Base-by-base conservation (phyloP, 1,140 invertebrate species). In the Leguminivora glycinivorella region DNA sequence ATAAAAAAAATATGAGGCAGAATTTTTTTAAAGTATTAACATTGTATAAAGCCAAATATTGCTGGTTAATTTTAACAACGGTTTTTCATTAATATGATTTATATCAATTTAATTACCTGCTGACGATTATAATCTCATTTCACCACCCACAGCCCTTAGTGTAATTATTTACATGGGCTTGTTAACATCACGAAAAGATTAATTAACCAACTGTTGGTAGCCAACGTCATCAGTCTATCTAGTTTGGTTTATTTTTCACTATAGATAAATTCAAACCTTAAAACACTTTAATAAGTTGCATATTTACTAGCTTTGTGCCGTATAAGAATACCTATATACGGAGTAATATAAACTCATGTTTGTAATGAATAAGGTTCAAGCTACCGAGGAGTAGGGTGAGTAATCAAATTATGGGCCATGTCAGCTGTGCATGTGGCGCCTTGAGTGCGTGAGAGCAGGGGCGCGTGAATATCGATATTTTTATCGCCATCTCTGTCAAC, bases 351-450 rank as follows among this genome's bases (percentile, higher is more conserved):
- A 52, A 19, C 17, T 7, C 6, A 19, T 19, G 19, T 52, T 1
- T 7, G 17, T 7, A 22, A 6, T 9, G 1, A 9, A 52, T 52
- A 52, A 52, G 47, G 47, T 22, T 1, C 47, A 52, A 9, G 19
- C 5, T 52, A 52, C 7, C 34, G 34, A 2, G 1, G n/a, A 43
- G n/a, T 22, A 52, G 19, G 10, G 1, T 52, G 19, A 22, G 1
- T 52, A 52, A 52, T 52, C 17, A 10, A 52, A 52, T 17, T 17
- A 52, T 5, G 47, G 47, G 47, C 17, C 47, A 19, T 7, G 19
- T 52, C 47, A 52, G 47, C 47, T 52, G 47, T 52, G 47, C 47
- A 52, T 52, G 47, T 52, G 47, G 19, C 47, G 47, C 47, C 47
- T 9, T 0, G 17, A 52, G 47, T 52, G 47, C 47, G 47, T 52